These are phyloP conservation scores for Chamaedrilus cognettii DNA, from an alignment of 2,888 invertebrate genomes.

Conservation along the genomic window DNA sequence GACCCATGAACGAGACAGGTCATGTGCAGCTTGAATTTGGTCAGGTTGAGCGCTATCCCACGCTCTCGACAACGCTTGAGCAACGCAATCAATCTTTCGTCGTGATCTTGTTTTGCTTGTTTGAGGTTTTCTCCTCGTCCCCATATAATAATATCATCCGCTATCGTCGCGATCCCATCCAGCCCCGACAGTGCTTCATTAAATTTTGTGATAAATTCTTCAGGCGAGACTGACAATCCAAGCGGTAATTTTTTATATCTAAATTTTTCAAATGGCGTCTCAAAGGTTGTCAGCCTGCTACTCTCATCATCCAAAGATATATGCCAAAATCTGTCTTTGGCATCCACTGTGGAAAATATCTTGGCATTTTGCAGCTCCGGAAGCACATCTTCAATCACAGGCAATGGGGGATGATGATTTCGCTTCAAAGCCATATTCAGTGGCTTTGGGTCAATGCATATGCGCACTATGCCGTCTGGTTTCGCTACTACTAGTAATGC, in stretches of 20 bases:
- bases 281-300: not conserved
- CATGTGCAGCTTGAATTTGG: not conserved
- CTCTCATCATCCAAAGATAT: not conserved
- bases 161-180: not conserved
- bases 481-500: not conserved
- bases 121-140: not conserved
- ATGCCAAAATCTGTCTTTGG: not conserved
- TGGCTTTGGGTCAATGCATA: not conserved
- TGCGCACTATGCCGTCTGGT: not conserved
- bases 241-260: not conserved
- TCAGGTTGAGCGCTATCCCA: not conserved
- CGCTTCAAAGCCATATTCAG: not conserved
- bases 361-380: not conserved
- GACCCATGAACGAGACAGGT: not conserved
- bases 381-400: not conserved
- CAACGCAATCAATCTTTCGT: not conserved
- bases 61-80: not conserved
- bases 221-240: not conserved
- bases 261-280: not conserved
- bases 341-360: not conserved
- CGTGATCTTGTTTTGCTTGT: not conserved
- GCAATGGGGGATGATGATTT: not conserved
- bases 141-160: not conserved
- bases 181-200: not conserved
- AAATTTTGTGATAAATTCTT: not conserved